phyloP scores from a whole-genome alignment of 1,140 invertebrate genomes.

The Eulimnadia texana region DNA sequence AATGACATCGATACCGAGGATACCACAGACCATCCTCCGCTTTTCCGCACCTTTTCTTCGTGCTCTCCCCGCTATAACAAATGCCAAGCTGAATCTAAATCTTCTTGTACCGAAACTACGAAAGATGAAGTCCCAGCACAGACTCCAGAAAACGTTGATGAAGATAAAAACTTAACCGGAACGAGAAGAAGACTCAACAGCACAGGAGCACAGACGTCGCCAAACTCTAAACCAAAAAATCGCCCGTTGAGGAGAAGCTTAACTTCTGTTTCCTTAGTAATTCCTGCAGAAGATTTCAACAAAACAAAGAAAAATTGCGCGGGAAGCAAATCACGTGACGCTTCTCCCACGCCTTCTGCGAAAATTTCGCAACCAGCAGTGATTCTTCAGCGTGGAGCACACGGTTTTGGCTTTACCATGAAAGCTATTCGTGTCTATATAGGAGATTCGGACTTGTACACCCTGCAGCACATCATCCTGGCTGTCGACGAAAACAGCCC shows the following conservation, averaged over 20 bases:
- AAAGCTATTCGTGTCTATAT: conserved; percentile 92
- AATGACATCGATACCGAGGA: conserved; percentile 46
- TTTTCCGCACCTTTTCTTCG: conserved; percentile 82
- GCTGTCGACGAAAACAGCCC: conserved; percentile 85
- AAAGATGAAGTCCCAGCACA: no score
- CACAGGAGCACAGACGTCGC: not conserved
- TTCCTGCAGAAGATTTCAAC: not conserved
- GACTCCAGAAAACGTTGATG: no score
- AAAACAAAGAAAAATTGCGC: conserved; percentile 23
- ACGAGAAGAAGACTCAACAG: not conserved
- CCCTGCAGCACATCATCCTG: conserved; percentile 92
- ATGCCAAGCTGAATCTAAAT: conserved; percentile 8
- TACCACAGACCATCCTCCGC: conserved; percentile 38
- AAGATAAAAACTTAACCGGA: not conserved
- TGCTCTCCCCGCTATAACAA: conserved; percentile 73
- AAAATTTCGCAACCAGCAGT: conserved; percentile 64
- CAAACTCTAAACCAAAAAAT: conserved; percentile 4
- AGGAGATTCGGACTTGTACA: conserved; percentile 91
- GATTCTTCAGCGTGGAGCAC: conserved; percentile 75
- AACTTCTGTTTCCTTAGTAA: conserved; percentile 21
- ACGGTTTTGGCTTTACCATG: conserved; percentile 91
- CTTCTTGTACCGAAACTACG: no score
- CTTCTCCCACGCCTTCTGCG: conserved; percentile 77
- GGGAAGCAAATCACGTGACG: conserved; percentile 82
- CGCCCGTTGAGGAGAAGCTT: conserved; percentile 16